phyloP scores from a whole-genome alignment of 2,888 invertebrate genomes.

The Molanna angustata region DNA sequence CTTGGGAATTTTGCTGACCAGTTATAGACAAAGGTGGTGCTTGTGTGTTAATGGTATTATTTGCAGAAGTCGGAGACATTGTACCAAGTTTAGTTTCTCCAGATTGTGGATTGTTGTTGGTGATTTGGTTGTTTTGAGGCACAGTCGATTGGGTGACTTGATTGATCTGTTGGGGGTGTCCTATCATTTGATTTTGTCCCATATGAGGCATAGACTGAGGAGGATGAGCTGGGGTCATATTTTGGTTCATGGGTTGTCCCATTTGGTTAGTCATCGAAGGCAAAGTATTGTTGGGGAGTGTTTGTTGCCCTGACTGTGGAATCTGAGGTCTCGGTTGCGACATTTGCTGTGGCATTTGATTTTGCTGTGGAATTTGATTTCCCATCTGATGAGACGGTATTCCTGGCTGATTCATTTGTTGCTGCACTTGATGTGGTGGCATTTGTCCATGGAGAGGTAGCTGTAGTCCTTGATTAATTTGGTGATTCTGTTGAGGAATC shows the following conservation, averaged over 20 bases:
- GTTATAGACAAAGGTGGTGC: constrained; percentile 37
- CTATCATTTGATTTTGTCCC: constrained; percentile 20
- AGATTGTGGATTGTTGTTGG: constrained; percentile 7
- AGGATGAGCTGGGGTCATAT: constrained; percentile 10
- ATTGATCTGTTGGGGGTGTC: constrained; percentile 18
- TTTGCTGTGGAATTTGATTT: background rate
- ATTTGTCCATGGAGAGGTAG: constrained; percentile 36
- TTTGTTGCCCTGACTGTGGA: constrained; percentile 38
- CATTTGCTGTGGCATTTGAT: constrained; percentile 38
- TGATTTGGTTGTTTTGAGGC: constrained; percentile 33
- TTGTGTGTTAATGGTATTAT: constrained; percentile 34
- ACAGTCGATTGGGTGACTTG: constrained; percentile 27
- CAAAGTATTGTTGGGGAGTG: constrained; percentile 38
- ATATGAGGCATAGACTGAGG: constrained; percentile 24
- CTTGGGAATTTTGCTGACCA: constrained; percentile 37
- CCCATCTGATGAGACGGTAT: constrained; percentile 29
- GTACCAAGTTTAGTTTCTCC: constrained; percentile 19
- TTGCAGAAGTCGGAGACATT: constrained; percentile 34
- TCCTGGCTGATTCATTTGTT: background rate
- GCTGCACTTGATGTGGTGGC: constrained; percentile 30
- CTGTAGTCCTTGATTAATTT: constrained; percentile 35
- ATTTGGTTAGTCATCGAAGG: constrained; percentile 34
- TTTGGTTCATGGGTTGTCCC: constrained; percentile 29
- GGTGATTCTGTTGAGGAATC: constrained; percentile 27
- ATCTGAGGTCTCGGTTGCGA: constrained; percentile 37